Conservation (phyloP, 2,113 vertebrate species). For the Nyctereutes procyonoides region DNA sequence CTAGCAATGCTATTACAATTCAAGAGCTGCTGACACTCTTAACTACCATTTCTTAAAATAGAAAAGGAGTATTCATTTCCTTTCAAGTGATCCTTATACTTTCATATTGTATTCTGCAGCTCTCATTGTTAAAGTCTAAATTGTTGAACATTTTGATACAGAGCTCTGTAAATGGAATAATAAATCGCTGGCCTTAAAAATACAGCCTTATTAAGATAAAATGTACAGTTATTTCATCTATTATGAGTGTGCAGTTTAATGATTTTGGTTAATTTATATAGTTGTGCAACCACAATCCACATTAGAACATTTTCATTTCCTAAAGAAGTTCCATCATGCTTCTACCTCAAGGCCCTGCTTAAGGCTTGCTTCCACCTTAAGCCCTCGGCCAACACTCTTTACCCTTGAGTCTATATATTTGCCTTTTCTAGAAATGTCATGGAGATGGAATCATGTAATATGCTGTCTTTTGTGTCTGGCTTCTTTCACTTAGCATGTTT, state of each 20-base stretch:
- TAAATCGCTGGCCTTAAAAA: neutral
- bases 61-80: neutral
- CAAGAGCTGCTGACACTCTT: neutral
- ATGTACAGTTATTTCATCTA: neutral
- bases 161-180: slow-evolving; percentile 5
- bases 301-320: slow-evolving; percentile 7
- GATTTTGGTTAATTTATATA: neutral
- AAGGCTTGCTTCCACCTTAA: neutral
- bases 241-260: neutral
- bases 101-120: neutral
- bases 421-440: slow-evolving; percentile 16
- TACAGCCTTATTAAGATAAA: neutral
- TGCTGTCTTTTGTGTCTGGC: neutral
- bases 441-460: neutral
- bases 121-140: slow-evolving; percentile 47
- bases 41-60: neutral
- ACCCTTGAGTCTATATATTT: neutral
- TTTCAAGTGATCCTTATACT: neutral
- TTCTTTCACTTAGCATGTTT: neutral
- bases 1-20: neutral
- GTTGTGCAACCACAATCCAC: neutral
- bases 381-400: neutral
- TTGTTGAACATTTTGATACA: neutral
- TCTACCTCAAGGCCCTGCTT: neutral
- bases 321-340: neutral